phyloP scores from a whole-genome alignment of 2,888 invertebrate genomes.

The Mactromeris polynyma region DNA sequence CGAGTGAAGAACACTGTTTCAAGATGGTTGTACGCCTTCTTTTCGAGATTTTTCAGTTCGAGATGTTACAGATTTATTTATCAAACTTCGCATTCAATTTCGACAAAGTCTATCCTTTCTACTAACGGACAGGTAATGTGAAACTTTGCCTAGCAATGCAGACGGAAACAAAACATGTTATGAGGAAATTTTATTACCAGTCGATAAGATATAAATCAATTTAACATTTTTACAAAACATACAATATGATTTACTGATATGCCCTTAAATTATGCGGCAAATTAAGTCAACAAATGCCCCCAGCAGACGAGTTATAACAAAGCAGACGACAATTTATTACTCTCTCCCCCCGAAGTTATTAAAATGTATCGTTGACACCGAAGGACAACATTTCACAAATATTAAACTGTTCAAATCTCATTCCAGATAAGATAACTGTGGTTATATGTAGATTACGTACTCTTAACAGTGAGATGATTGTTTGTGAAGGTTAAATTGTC shows the following conservation, averaged over 20 bases:
- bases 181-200: neutral
- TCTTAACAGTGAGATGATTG: neutral
- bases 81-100: too few species aligned
- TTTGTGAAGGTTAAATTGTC: neutral
- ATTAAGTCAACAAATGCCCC: too few species aligned
- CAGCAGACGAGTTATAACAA: neutral
- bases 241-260: neutral
- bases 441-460: neutral
- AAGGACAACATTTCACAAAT: neutral
- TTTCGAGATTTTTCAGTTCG: too few species aligned
- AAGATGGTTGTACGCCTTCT: too few species aligned
- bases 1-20: too few species aligned
- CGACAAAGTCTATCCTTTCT: too few species aligned
- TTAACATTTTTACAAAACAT: neutral
- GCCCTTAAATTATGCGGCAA: neutral
- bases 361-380: neutral
- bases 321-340: neutral
- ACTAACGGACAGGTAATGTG: too few species aligned
- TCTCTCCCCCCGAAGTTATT: too few species aligned
- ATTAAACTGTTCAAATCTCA: neutral
- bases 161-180: too few species aligned
- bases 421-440: too few species aligned
- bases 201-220: neutral
- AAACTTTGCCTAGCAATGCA: too few species aligned
- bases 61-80: too few species aligned